phyloP scores from a whole-genome alignment of 2,888 invertebrate species.

The Lasioglossum pauxillum region DNA sequence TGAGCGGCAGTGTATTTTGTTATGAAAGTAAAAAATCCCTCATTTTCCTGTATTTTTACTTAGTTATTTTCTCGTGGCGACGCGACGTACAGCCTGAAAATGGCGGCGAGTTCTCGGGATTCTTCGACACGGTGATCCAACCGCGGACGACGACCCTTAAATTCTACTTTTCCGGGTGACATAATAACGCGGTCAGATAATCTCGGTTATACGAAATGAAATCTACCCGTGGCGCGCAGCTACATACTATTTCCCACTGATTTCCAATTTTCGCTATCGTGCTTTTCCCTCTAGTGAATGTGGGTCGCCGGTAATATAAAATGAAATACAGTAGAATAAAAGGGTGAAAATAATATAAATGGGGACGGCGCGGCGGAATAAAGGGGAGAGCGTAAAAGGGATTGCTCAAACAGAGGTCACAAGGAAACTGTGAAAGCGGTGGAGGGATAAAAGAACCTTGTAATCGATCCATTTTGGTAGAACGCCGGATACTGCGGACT shows the following conservation, averaged over 20 bases:
- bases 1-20: too few relatives aligned
- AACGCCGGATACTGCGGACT: neutral
- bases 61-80: slow-evolving; percentile 15
- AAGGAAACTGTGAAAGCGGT: neutral
- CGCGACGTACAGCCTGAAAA: neutral
- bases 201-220: slow-evolving; percentile 57
- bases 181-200: slow-evolving; percentile 62
- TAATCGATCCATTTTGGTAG: neutral
- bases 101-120: neutral
- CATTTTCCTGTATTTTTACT: slow-evolving; percentile 24
- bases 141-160: slow-evolving; percentile 34
- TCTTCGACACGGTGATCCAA: slow-evolving; percentile 13
- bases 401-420: neutral
- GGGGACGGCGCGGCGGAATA: neutral
- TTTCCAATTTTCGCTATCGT: slow-evolving; percentile 76
- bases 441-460: neutral
- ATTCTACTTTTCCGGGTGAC: slow-evolving; percentile 42
- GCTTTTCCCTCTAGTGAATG: neutral
- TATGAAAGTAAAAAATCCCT: neutral
- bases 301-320: neutral
- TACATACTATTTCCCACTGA: slow-evolving; percentile 69
- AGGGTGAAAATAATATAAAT: neutral
- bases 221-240: slow-evolving; percentile 15
- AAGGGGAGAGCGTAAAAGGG: neutral
- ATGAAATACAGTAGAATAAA: neutral